Percentiles rank a stretch among this genome's conserved stretches.
These are phyloP conservation scores for Lutra lutra DNA, from an alignment of 2,797 vertebrate genomes.

Conservation along the genomic window DNA sequence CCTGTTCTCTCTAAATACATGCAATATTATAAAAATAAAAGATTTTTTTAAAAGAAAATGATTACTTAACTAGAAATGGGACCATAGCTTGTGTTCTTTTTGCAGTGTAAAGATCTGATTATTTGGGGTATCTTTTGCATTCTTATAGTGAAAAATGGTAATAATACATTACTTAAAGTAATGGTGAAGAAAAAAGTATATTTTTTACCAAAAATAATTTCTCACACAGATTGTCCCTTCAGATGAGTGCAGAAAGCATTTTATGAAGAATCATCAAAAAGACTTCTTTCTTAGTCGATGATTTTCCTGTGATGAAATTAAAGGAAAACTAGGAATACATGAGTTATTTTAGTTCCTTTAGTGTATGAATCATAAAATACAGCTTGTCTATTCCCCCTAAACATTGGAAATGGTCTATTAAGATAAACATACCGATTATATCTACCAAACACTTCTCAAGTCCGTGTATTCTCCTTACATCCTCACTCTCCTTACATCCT, in stretches of 20 bases:
- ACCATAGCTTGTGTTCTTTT: not conserved
- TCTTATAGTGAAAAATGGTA: not conserved
- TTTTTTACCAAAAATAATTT: slow-evolving; percentile 5
- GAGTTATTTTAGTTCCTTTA: not conserved
- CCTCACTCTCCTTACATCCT: not conserved
- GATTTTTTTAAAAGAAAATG: not conserved
- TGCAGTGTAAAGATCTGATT: not conserved
- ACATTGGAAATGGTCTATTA: not conserved
- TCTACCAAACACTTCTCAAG: not conserved
- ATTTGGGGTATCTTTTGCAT: not conserved
- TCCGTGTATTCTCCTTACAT: not conserved
- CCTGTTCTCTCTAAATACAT: not conserved
- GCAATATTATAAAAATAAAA: not conserved
- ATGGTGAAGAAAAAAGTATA: not conserved
- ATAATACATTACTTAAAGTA: not conserved
- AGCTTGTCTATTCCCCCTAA: not conserved
- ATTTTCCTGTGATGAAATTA: not conserved
- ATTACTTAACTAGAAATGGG: not conserved
- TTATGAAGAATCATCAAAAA: not conserved
- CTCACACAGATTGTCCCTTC: not conserved
- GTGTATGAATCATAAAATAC: not conserved
- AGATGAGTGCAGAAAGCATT: not conserved
- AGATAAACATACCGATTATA: not conserved
- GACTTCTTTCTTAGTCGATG: not conserved
- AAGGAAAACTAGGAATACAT: not conserved